Evolutionary conservation across 2,888 invertebrate genomes (phyloP).

Genomic region (Leucozona laternaria): DNA sequence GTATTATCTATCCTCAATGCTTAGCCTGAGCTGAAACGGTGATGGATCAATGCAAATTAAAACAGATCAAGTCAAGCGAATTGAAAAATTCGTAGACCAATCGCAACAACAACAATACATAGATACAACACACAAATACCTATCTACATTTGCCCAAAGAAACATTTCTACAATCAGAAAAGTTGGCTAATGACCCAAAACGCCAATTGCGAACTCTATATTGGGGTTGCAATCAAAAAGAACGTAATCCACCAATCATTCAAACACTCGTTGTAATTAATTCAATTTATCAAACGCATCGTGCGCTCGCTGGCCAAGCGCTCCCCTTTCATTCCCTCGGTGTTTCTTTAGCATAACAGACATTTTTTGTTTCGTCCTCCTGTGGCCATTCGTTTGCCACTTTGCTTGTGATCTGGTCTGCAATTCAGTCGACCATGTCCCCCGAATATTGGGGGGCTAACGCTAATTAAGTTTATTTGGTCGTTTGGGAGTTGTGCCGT

Average conservation of each 20-base stretch:
- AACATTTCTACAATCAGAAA: not conserved
- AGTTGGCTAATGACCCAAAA: constrained; percentile 64
- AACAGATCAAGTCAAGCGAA: not conserved
- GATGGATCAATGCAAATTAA: constrained; percentile 10
- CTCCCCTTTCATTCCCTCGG: constrained; percentile 8
- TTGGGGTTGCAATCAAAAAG: constrained; percentile 45
- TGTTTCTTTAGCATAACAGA: constrained; percentile 37
- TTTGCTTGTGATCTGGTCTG: constrained; percentile 53
- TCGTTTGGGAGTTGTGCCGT: constrained; percentile 52
- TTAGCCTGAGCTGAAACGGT: not conserved
- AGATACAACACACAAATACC: not conserved
- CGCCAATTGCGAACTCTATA: constrained; percentile 43
- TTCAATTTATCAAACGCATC: constrained; percentile 75
- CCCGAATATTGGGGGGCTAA: constrained; percentile 68
- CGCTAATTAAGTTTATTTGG: constrained; percentile 75
- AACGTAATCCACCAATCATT: constrained; percentile 68
- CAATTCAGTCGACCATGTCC: constrained; percentile 61
- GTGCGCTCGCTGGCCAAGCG: constrained; percentile 15
- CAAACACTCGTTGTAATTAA: constrained; percentile 74
- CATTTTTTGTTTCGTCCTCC: constrained; percentile 16
- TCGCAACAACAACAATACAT: constrained; percentile 1
- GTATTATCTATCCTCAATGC: not conserved
- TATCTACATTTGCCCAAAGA: not conserved
- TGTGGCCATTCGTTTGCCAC: constrained; percentile 40
- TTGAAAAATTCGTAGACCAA: not conserved